A percentile compares a stretch with the other conserved stretches of the same genome.
Evolutionary conservation across 1,140 invertebrate genomes (phyloP).

Genomic region (Oreohelix idahoensis): DNA sequence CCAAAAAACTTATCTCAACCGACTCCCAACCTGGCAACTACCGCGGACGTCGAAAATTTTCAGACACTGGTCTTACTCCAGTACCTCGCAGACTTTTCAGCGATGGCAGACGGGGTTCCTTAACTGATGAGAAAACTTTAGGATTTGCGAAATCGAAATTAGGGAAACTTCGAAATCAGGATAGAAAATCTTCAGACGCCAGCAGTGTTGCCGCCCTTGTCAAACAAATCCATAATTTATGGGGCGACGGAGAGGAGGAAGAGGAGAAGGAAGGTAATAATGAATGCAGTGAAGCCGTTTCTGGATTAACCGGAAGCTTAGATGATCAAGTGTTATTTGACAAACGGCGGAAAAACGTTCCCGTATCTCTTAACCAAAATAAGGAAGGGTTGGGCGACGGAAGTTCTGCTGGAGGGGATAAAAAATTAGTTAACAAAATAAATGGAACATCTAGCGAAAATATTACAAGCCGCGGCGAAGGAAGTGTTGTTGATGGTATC

Average conservation of each 20-base stretch:
- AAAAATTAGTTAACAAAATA: not conserved
- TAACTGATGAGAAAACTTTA: conserved; percentile 37
- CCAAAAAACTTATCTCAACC: conserved; percentile 2
- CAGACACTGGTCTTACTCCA: conserved; percentile 33
- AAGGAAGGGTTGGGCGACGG: not conserved
- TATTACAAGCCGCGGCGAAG: not conserved
- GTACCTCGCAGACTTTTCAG: conserved; percentile 32
- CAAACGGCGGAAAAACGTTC: conserved; percentile 25
- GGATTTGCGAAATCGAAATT: conserved; percentile 37
- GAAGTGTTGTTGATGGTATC: not conserved
- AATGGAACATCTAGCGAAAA: not conserved
- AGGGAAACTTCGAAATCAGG: conserved; percentile 25
- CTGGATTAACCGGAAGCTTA: not conserved
- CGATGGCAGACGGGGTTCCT: conserved; percentile 18
- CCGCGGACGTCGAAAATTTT: conserved; percentile 34
- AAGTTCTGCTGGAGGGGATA: not conserved
- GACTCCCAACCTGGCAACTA: conserved; percentile 20
- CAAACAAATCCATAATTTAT: conserved; percentile 40
- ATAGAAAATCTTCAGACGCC: conserved; percentile 30
- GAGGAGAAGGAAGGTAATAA: not conserved
- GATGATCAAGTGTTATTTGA: conserved; percentile 34
- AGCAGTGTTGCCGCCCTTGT: conserved; percentile 32
- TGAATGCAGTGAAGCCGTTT: not conserved
- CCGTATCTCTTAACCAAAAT: conserved; percentile 2
- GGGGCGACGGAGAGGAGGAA: conserved; percentile 33